Evolutionary conservation across 1,140 invertebrate species (phyloP).

Genomic region (Spodoptera litura): DNA sequence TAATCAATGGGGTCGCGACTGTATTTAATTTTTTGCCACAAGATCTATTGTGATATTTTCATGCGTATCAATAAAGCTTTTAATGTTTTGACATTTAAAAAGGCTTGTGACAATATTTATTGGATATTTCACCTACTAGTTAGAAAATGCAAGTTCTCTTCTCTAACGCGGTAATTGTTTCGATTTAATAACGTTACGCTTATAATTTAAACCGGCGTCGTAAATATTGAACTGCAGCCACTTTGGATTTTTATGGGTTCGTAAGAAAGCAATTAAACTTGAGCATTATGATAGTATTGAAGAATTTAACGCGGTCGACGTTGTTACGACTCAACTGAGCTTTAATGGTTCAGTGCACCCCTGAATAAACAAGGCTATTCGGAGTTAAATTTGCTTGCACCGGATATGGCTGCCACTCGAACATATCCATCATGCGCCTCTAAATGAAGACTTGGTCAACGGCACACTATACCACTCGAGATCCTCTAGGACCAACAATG

Average conservation of each 20-base stretch:
- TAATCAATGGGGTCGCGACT: constrained; percentile 74
- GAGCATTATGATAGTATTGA: constrained; percentile 84
- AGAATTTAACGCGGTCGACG: constrained; percentile 82
- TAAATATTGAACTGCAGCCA: constrained; percentile 75
- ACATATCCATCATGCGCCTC: constrained; percentile 75
- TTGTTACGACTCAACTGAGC: constrained; percentile 73
- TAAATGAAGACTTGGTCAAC: constrained; percentile 69
- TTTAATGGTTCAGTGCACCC: constrained; percentile 85
- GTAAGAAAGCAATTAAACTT: constrained; percentile 83
- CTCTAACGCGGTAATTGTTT: constrained; percentile 60
- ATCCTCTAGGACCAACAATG: constrained; percentile 54
- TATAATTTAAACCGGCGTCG: constrained; percentile 64
- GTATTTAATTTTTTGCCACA: constrained; percentile 62
- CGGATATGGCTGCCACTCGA: constrained; percentile 83
- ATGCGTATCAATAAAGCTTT: constrained; percentile 51
- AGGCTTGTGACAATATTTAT: constrained; percentile 5
- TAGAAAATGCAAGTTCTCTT: constrained; percentile 15
- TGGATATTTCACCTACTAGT: constrained; percentile 36
- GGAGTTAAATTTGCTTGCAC: constrained; percentile 83
- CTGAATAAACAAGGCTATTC: constrained; percentile 83
- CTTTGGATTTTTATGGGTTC: constrained; percentile 79
- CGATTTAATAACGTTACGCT: constrained; percentile 65
- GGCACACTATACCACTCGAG: constrained; percentile 46
- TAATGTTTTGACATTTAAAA: constrained; percentile 42
- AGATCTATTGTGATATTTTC: constrained; percentile 52